These are phyloP conservation scores for Mastigias papua DNA, from an alignment of 30 jellyfish, hydroid and myxozoan species.

Conservation along the genomic window DNA sequence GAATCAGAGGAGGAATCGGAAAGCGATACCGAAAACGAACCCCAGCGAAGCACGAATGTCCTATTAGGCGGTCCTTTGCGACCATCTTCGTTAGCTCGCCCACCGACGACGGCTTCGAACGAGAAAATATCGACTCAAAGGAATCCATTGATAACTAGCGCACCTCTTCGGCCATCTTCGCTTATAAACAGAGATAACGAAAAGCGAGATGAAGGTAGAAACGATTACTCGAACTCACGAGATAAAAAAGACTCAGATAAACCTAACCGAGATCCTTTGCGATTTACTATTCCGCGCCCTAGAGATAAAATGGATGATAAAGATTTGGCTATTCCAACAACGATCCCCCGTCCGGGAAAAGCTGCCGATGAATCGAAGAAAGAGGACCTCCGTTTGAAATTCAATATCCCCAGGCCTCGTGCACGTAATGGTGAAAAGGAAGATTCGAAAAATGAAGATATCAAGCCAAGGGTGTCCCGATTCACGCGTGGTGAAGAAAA, in stretches of 20 bases:
- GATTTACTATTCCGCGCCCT: conserved; percentile 60
- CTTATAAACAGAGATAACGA: conserved; percentile 54
- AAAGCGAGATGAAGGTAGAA: conserved; percentile 56
- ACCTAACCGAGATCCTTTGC: conserved; percentile 15
- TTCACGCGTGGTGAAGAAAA: conserved; percentile 27
- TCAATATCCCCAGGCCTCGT: conserved; percentile 63
- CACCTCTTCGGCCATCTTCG: conserved; percentile 62
- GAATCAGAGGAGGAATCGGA: conserved; percentile 71
- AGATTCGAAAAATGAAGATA: conserved; percentile 27
- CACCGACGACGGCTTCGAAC: conserved; percentile 50
- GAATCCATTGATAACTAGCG: conserved; percentile 40
- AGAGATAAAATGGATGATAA: conserved; percentile 43
- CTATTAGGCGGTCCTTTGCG: conserved; percentile 58
- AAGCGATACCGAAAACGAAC: conserved; percentile 68
- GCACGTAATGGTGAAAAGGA: conserved; percentile 12
- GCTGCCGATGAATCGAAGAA: conserved; percentile 44
- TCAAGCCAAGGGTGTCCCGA: conserved; percentile 33
- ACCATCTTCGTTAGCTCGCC: conserved; percentile 64
- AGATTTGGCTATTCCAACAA: conserved; percentile 3
- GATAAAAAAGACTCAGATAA: conserved; percentile 26
- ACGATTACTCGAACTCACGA: conserved; percentile 37
- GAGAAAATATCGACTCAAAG: conserved; percentile 70
- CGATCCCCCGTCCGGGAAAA: conserved; percentile 70
- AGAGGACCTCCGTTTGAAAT: conserved; percentile 50
- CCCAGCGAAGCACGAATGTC: conserved; percentile 47